Evolutionary conservation across 2,113 vertebrate genomes (phyloP).

Genomic region (Lasiurus borealis): DNA sequence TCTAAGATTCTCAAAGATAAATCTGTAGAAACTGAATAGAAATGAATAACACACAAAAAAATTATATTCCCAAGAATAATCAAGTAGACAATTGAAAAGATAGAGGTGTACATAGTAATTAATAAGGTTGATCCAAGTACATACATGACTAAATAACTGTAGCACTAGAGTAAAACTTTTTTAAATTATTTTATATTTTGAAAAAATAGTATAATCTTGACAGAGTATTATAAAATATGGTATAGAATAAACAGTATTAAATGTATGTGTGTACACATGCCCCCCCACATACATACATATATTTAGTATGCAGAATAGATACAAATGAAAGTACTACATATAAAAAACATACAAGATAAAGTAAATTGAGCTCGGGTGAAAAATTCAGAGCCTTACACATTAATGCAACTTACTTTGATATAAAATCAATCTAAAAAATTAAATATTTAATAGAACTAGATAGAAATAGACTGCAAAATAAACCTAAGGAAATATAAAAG

Average conservation of each 20-base stretch:
- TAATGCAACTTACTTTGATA: not conserved
- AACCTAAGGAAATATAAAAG: not conserved
- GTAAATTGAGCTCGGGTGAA: constrained; percentile 4
- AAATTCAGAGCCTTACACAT: not conserved
- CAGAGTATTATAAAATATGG: not conserved
- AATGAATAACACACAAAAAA: not conserved
- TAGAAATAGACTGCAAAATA: not conserved
- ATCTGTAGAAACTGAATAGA: not conserved
- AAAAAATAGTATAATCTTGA: not conserved
- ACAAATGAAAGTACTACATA: not conserved
- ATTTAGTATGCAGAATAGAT: not conserved
- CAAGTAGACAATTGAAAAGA: not conserved
- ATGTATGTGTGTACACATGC: not conserved
- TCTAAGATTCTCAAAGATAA: not conserved
- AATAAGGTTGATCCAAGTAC: not conserved
- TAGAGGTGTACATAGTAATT: not conserved
- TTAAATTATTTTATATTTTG: not conserved
- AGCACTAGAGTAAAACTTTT: not conserved
- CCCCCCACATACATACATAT: not conserved
- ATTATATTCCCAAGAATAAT: not conserved
- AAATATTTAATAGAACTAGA: constrained; percentile 21
- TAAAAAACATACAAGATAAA: not conserved
- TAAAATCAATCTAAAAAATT: not conserved
- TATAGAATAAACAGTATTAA: not conserved
- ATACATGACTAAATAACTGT: not conserved